These are phyloP conservation scores for Lucifuga dentata DNA, from an alignment of 2,113 vertebrate species.

Conservation along the genomic window DNA sequence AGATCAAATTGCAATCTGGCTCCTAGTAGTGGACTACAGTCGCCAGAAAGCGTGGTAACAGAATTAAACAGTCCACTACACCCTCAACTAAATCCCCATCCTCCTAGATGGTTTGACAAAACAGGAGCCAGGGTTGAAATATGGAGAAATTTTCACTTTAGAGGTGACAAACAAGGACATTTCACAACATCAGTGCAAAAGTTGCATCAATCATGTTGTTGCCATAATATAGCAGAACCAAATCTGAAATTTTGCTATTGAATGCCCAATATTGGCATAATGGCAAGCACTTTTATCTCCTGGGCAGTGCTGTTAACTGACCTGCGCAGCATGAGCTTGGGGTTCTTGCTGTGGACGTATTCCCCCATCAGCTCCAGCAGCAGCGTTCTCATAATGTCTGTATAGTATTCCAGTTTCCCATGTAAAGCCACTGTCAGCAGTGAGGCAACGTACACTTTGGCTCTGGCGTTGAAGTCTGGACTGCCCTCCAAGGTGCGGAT, in stretches of 20 bases:
- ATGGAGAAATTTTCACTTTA: slow-evolving; percentile 40
- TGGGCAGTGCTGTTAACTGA: slow-evolving; percentile 63
- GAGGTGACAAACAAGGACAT: slow-evolving; percentile 25
- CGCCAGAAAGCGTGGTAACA: slow-evolving; percentile 64
- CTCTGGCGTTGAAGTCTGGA: slow-evolving; percentile 93
- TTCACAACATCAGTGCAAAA: slow-evolving; percentile 2
- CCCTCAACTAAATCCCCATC: slow-evolving; percentile 60
- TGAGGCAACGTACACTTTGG: slow-evolving; percentile 96
- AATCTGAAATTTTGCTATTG: background rate
- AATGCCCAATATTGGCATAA: background rate
- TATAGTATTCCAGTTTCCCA: slow-evolving; percentile 98
- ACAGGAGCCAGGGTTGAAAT: slow-evolving; percentile 37
- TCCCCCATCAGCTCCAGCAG: slow-evolving; percentile 96
- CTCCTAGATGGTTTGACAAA: slow-evolving; percentile 29
- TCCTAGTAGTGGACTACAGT: slow-evolving; percentile 48
- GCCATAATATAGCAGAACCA: background rate
- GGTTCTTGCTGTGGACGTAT: slow-evolving; percentile 95
- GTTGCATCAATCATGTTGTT: background rate
- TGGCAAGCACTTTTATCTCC: background rate
- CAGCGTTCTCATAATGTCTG: slow-evolving; percentile 95
- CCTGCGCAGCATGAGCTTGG: slow-evolving; percentile 98
- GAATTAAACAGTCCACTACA: slow-evolving; percentile 60
- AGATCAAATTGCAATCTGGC: slow-evolving; percentile 61
- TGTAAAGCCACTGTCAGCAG: slow-evolving; percentile 96
- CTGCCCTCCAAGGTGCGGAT: slow-evolving; percentile 95